Base-by-base conservation (phyloP, 53 echinoderm and acorn worm genomes). In the Echinarachnius parma region DNA sequence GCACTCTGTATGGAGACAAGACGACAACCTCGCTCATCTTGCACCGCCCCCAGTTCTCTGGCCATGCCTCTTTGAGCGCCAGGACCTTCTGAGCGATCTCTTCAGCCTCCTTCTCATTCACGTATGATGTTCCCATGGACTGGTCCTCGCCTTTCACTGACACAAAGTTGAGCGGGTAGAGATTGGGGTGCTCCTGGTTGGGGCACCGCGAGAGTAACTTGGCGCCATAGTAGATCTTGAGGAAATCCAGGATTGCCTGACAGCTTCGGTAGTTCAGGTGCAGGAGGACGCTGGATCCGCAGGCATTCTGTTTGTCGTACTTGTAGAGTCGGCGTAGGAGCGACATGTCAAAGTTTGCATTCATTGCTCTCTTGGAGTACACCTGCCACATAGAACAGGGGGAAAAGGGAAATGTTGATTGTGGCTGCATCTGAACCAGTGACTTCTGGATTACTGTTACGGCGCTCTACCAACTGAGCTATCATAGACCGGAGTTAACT, bases 231-330 rank as follows among this genome's bases (percentile, higher is more conserved):
- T 62, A 44, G 24, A 72, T 44, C 45, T 57, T 72, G n/a, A 98
- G 77, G 65, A 98, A 98, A 27, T 80, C 65, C n/a, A 98, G 70
- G 44, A 98, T 91, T 13, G 78, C 68, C 37, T 69, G 61, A 46
- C 86, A 71, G 34, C 84, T 90, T 21, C 98, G 68, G 62, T 98
- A 98, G 85, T 98, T 96, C 76, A 57, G 78, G 9, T 72, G 78
- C 32, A 98, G 80, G 54, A 87, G 69, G n/a, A 56, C 62, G 32
- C 77, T 77, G 18, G 75, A 70, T 25, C 31, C 31, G 35, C 75
- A 76, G 7, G 58, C 33, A 34, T 66, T 79, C 20, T 65, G 60
- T 28, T 81, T 60, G 59, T 83, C 75, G 36, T 76, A 75, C 10
- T 59, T 37, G 58, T 74, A 85, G 9, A 92, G 77, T 0, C 98